phyloP scores from a whole-genome alignment of 2,797 vertebrate genomes.

The Sebastes matsubarae region DNA sequence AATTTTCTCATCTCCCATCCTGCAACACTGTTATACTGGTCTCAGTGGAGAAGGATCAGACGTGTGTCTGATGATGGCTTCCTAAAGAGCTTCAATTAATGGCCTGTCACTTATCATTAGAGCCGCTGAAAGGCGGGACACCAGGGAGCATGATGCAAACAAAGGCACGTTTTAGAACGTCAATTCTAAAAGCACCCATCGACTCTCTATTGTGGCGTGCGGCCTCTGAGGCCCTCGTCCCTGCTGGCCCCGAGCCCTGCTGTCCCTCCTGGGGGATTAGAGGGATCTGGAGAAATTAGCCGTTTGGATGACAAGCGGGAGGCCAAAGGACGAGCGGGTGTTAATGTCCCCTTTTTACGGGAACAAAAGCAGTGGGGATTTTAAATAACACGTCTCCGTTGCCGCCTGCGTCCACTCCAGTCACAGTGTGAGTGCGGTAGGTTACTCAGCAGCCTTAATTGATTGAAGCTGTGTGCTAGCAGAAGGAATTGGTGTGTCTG shows the following conservation, averaged over 20 bases:
- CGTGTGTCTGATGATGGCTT: constrained; percentile 89
- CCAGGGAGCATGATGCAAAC: constrained; percentile 87
- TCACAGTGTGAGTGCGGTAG: constrained; percentile 74
- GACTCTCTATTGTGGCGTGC: constrained; percentile 70
- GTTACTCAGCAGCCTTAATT: constrained; percentile 93
- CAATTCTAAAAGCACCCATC: constrained; percentile 81
- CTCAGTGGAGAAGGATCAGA: constrained; percentile 78
- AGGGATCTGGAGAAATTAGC: constrained; percentile 90
- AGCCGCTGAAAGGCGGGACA: constrained; percentile 76
- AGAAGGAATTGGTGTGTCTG: constrained; percentile 90
- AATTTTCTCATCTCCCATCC: constrained; percentile 59
- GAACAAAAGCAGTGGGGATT: constrained; percentile 91
- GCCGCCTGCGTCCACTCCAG: constrained; percentile 89
- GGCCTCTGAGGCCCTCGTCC: constrained; percentile 86
- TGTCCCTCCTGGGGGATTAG: constrained; percentile 92
- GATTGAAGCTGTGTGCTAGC: constrained; percentile 90
- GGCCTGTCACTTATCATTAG: constrained; percentile 88
- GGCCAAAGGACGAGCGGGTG: constrained; percentile 89
- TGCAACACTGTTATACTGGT: constrained; percentile 50
- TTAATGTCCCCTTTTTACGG: constrained; percentile 92
- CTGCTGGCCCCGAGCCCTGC: constrained; percentile 87
- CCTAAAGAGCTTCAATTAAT: constrained; percentile 88
- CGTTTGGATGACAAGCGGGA: constrained; percentile 91
- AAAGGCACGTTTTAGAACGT: constrained; percentile 89
- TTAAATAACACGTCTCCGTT: constrained; percentile 96